Conservation (phyloP, 2,113 vertebrate species). For the Suncus etruscus region DNA sequence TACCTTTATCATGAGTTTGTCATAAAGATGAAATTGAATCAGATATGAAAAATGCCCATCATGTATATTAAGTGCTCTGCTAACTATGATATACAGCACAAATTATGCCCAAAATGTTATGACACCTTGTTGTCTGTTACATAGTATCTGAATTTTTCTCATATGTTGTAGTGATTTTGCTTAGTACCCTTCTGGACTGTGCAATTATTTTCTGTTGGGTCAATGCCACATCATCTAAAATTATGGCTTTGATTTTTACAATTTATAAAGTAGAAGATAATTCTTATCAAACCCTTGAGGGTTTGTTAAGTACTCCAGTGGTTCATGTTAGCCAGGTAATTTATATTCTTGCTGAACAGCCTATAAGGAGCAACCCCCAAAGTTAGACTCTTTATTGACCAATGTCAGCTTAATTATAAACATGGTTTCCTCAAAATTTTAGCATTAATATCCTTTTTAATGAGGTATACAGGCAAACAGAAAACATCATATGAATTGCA, state of each 20-base stretch:
- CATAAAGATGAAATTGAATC: not conserved
- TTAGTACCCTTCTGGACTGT: not conserved
- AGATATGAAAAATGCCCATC: not conserved
- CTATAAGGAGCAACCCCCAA: not conserved
- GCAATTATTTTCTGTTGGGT: not conserved
- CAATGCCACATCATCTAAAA: not conserved
- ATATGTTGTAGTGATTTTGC: not conserved
- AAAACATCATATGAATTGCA: not conserved
- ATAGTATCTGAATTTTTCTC: too few species aligned
- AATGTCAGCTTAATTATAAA: not conserved
- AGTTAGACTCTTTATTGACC: not conserved
- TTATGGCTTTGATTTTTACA: not conserved
- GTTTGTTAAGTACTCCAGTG: not conserved
- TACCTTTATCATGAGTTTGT: too few species aligned
- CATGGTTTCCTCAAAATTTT: not conserved
- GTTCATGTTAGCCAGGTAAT: not conserved
- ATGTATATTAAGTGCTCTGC: not conserved
- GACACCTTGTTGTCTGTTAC: not conserved
- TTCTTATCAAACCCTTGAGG: not conserved
- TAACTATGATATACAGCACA: not conserved
- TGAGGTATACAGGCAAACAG: not conserved
- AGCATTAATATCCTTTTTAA: not conserved
- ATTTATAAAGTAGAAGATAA: slow-evolving; percentile 2
- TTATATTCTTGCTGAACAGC: not conserved
- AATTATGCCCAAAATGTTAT: not conserved